These are phyloP conservation scores for Patagioenas fasciata DNA, from an alignment of 2,113 vertebrate genomes.

Conservation along the genomic window DNA sequence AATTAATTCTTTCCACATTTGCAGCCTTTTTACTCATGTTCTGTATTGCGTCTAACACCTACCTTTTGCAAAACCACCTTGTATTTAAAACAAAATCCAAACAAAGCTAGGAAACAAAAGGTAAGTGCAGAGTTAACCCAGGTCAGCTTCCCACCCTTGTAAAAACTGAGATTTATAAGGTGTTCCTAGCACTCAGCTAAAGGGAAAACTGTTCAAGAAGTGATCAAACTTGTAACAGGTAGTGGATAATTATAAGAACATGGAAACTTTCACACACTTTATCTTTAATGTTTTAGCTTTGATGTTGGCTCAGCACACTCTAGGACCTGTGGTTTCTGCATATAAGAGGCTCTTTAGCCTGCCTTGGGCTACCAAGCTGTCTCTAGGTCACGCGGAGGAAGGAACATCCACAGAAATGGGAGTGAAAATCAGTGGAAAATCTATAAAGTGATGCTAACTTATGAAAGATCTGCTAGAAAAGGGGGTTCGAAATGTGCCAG, in stretches of 20 bases:
- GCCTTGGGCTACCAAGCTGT: slow-evolving; percentile 13
- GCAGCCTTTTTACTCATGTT: not conserved
- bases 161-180: not conserved
- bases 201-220: not conserved
- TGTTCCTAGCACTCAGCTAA: not conserved
- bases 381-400: not conserved
- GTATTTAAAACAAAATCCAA: not conserved
- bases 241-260: not conserved
- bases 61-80: not conserved
- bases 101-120: not conserved
- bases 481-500: not conserved
- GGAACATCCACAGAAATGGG: not conserved
- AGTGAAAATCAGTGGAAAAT: not conserved
- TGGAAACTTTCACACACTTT: not conserved
- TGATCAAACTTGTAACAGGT: not conserved
- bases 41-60: not conserved
- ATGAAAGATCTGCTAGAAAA: not conserved
- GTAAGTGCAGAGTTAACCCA: not conserved
- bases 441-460: not conserved
- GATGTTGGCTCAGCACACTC: slow-evolving; percentile 36
- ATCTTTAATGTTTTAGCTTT: slow-evolving; percentile 54
- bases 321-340: slow-evolving; percentile 2
- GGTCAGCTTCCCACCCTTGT: not conserved
- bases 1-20: not conserved
- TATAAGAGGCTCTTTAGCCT: not conserved